phyloP scores from a whole-genome alignment of 1,140 invertebrate species.

The Octopus sinensis region DNA sequence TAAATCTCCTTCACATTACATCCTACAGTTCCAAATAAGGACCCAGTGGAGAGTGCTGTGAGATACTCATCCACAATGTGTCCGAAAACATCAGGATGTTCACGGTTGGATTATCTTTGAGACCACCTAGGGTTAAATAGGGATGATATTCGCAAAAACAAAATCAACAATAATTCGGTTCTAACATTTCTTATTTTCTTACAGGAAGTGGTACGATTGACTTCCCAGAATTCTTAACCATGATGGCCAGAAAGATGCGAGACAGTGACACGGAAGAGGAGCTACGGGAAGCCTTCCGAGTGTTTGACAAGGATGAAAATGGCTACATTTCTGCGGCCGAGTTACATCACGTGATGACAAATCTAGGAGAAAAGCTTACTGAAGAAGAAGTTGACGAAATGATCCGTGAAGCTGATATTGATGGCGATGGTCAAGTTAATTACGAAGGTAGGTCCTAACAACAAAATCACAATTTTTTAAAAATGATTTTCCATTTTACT shows the following conservation, averaged over 20 bases:
- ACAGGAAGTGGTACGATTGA: constrained; percentile 28
- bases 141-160: too few relatives aligned
- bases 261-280: constrained; percentile 98
- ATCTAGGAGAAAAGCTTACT: constrained; percentile 82
- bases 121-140: too few relatives aligned
- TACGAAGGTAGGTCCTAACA: constrained; percentile 52
- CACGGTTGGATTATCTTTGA: too few relatives aligned
- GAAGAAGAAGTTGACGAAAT: constrained; percentile 89
- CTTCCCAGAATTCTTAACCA: constrained; percentile 79
- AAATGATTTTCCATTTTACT: not conserved
- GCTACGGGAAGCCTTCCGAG: constrained; percentile 96
- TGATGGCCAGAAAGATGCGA: constrained; percentile 98
- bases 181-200: not conserved
- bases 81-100: too few relatives aligned
- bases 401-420: constrained; percentile 85
- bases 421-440: constrained; percentile 66
- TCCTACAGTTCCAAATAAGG: too few relatives aligned
- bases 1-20: too few relatives aligned
- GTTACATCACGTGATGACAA: constrained; percentile 74
- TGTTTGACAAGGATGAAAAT: constrained; percentile 60
- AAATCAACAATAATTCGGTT: too few relatives aligned
- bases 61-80: too few relatives aligned
- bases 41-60: too few relatives aligned
- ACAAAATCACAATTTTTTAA: not conserved
- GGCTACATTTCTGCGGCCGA: constrained; percentile 63